Evolutionary conservation across 2,888 invertebrate species (phyloP).

Genomic region (Argyra leucocephala): DNA sequence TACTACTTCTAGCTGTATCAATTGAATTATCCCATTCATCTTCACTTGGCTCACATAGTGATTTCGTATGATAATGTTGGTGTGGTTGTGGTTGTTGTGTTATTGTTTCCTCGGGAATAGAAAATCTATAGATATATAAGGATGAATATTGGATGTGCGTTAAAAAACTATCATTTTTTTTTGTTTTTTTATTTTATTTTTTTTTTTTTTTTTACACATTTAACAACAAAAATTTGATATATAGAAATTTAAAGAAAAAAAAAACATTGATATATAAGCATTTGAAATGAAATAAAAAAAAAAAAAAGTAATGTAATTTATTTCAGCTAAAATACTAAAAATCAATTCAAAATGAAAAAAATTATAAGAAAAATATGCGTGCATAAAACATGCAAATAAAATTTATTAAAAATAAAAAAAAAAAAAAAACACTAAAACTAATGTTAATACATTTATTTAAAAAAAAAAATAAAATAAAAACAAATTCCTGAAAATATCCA

Average conservation of each 20-base stretch:
- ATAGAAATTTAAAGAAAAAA: background rate
- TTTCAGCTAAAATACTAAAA: too few species aligned
- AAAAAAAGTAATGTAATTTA: too few species aligned
- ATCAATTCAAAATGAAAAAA: too few species aligned
- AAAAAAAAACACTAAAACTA: too few species aligned
- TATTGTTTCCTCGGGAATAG: constrained; percentile 58
- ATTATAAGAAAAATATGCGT: too few species aligned
- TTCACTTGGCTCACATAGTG: constrained; percentile 48
- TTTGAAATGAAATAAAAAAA: too few species aligned
- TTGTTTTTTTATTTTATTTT: constrained; percentile 11
- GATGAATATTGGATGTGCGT: constrained; percentile 16
- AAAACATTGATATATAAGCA: too few species aligned
- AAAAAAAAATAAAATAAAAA: too few species aligned
- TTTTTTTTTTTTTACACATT: background rate
- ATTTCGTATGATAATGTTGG: constrained; percentile 48
- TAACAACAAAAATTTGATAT: background rate
- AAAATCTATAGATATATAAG: constrained; percentile 45
- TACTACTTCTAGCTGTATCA: constrained; percentile 34
- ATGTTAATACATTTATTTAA: too few species aligned
- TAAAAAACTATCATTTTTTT: constrained; percentile 12
- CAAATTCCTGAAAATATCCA: too few species aligned
- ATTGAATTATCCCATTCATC: constrained; percentile 42
- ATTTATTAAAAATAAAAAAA: too few species aligned
- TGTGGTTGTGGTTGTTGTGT: background rate
- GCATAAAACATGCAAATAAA: too few species aligned